Evolutionary conservation across 2,797 vertebrate species (phyloP).

Genomic region (Anguilla anguilla): DNA sequence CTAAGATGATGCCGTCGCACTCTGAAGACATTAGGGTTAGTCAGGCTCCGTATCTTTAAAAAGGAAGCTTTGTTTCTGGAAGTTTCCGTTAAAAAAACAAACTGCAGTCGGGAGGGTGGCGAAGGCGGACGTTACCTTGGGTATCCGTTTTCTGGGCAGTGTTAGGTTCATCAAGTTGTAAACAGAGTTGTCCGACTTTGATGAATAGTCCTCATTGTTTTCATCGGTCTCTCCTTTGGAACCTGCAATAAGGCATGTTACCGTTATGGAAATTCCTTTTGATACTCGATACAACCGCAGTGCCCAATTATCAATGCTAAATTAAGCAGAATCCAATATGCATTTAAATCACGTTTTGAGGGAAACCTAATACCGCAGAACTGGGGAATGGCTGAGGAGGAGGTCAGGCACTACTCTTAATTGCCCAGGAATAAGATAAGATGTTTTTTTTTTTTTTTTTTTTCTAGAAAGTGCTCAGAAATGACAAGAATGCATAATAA

Average conservation of each 20-base stretch:
- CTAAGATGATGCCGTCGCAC: neutral
- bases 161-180: slow-evolving; percentile 76
- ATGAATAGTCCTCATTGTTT: slow-evolving; percentile 67
- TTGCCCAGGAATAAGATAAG: neutral
- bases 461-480: neutral
- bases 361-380: neutral
- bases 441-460: neutral
- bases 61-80: neutral
- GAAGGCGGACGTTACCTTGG: slow-evolving; percentile 72
- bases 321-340: neutral
- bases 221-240: slow-evolving; percentile 71
- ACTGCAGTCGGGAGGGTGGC: neutral
- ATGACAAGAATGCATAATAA: neutral
- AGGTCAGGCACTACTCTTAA: neutral
- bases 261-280: neutral
- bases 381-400: neutral
- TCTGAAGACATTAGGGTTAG: neutral
- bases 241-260: slow-evolving; percentile 64
- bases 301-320: neutral
- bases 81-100: neutral
- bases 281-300: neutral
- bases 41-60: neutral
- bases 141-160: slow-evolving; percentile 85
- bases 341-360: neutral
- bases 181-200: slow-evolving; percentile 66